Base-by-base conservation (phyloP, 2,113 vertebrate genomes). In the Apaloderma vittatum region DNA sequence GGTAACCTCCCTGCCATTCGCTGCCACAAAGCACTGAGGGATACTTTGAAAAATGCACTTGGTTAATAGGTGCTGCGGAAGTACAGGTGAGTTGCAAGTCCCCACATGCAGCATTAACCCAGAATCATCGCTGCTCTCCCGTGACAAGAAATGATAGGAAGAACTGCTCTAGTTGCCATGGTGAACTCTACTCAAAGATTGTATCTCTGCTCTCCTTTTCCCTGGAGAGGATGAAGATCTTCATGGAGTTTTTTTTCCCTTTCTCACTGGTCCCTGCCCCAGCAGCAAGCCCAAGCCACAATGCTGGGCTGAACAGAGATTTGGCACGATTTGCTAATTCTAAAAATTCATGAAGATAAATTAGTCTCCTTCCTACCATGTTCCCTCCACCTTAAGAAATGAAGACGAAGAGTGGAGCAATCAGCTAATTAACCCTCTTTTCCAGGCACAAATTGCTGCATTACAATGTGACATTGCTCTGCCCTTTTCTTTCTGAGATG, bases 341-440 rank as follows among this genome's bases (percentile, higher is more conserved):
- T 94, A 26, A 88, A 95, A 92, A 91, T 45, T 86, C 76, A 91
- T 72, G 86, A 91, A 94, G 86, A 89, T 86, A 90, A 93, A 97
- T 94, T 78, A 93, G 79, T 88, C 73, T 72, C 71, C 48, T 88
- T 74, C 51, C n/a, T 71, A 66, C 70, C 49, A 52, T 59, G 45
- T 79, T 82, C 71, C 27, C 54, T 88, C 77, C 78, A 88, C 88
- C 70, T 78, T 76, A 93, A 96, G 77, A 91, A 94, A 95, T 86
- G 57, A 93, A 95, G 82, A 96, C 6, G 76, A 96, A 96, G 90
- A 95, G 84, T 68, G 54, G 81, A 88, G 93, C 76, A 80, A 93
- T 93, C 82, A 92, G 90, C 94, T 96, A 97, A 97, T 97, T 97
- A 94, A 96, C 94, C 95, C 85, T 81, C 94, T 88, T 93, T 71